Evolutionary conservation across 2,797 vertebrate genomes (phyloP), one percentile per base, ranked within the genome.

Genomic region (Epinephelus coioides): DNA sequence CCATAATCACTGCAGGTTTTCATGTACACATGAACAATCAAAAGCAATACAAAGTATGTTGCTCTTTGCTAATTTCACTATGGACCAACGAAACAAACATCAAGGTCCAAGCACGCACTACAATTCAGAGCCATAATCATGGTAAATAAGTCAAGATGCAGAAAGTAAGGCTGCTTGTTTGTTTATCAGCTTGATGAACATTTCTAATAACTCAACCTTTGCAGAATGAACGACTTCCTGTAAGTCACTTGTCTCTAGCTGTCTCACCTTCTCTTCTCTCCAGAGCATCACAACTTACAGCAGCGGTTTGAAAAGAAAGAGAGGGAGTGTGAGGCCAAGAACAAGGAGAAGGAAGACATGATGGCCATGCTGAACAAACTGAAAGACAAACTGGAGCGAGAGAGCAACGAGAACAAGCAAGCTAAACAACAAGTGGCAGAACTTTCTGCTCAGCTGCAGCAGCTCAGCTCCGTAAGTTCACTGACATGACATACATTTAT

Each of bases 291-390:
- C 0, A 97, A 96, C 70, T 92, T 99, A 34, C 97, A 98, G 87
- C 97, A 99, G 92, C 97, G 97, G 64, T 86, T 97, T 78, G 97
- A 99, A 50, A 99, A 98, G 93, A 99, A 98, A 77, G 97, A 98
- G 82, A 77, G 97, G 1, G 98, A 99, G 73, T 99, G 98, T 9
- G 98, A 99, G 0, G 97, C 95, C 83, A 99, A 98, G 94, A 96
- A 96, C 17, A 97, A 97, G 80, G 98, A 99, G 95, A 98, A 98
- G 81, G 97, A 99, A 1, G 98, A 98, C 73, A 97, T 98, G 96
- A 96, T 98, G 97, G 95, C 93, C 71, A 98, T 96, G 0, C 92
- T 99, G 82, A 98, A 97, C 89, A 98, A 98, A 90, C 97, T 99
- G 96, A 99, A 99, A 80, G 97, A 98, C 87, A 98, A 98, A 72